Percentiles rank a stretch among this genome's conserved stretches.
Evolutionary conservation across 2,797 vertebrate species (phyloP).

Genomic region (Eidolon dupreanum): DNA sequence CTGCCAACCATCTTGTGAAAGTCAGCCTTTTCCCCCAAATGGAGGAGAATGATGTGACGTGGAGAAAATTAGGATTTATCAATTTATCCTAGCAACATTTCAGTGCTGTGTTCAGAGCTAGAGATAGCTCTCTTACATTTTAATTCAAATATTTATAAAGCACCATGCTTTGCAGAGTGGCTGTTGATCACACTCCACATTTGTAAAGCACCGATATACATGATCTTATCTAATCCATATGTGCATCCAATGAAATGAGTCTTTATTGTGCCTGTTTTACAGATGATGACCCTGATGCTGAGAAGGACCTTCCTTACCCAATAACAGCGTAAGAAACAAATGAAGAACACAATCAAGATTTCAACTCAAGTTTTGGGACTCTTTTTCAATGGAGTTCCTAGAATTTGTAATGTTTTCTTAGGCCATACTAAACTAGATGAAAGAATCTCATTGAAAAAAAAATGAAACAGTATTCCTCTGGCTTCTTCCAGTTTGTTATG

Average conservation of each 20-base stretch:
- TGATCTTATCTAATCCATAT: neutral
- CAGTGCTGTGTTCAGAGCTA: neutral
- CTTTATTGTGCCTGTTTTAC: neutral
- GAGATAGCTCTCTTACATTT: neutral
- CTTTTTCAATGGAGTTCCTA: neutral
- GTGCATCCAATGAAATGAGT: neutral
- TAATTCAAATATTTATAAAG: neutral
- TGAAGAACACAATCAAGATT: neutral
- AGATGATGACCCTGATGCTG: neutral
- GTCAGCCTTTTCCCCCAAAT: neutral
- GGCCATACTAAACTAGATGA: neutral
- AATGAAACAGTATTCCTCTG: neutral
- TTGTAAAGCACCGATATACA: neutral
- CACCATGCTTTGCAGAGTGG: neutral
- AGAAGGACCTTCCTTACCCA: neutral
- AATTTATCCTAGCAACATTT: neutral
- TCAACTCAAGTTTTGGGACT: neutral
- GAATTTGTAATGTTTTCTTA: neutral
- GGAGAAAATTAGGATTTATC: neutral
- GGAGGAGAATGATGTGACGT: neutral
- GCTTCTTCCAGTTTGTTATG: neutral
- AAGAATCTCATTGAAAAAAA: neutral
- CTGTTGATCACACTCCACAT: neutral
- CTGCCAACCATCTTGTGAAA: constrained; percentile 17
- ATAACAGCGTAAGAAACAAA: neutral